Evolutionary conservation across 1,140 invertebrate species (phyloP).

Genomic region (Elysia chlorotica): DNA sequence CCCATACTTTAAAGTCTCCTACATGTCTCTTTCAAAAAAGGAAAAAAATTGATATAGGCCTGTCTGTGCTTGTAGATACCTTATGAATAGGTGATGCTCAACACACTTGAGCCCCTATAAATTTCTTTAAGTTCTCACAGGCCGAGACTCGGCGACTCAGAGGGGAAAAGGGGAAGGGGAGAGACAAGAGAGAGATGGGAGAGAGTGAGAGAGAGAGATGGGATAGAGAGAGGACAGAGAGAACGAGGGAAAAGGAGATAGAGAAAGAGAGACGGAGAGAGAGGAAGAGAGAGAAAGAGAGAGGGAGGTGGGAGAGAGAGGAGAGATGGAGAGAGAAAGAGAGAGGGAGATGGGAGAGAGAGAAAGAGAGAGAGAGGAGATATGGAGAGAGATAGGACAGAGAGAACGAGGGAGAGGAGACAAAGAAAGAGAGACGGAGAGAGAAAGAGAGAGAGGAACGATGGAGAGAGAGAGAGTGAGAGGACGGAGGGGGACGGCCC

Average conservation of each 20-base stretch:
- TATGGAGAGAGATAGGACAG: not conserved
- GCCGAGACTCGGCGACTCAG: no score
- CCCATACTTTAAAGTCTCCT: no score
- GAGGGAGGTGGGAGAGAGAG: not conserved
- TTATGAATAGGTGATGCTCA: no score
- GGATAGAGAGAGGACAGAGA: not conserved
- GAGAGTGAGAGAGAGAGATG: not conserved
- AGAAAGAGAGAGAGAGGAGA: not conserved
- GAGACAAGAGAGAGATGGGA: not conserved
- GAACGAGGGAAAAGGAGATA: not conserved
- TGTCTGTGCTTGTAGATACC: no score
- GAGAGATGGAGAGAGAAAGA: not conserved
- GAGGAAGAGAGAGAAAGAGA: not conserved
- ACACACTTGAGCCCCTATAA: no score
- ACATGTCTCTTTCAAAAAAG: no score
- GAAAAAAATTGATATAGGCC: no score
- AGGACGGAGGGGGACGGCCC: not conserved
- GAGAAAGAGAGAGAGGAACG: no score
- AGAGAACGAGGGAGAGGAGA: not conserved
- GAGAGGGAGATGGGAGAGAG: not conserved
- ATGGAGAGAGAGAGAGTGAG: not conserved
- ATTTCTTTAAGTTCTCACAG: no score
- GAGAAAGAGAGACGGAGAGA: not conserved
- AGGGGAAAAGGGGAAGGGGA: not conserved
- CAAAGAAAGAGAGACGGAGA: not conserved